Percentiles rank a stretch among this genome's conserved stretches.
Conservation (phyloP, 2,797 vertebrate species). For the Siniperca scherzeri region DNA sequence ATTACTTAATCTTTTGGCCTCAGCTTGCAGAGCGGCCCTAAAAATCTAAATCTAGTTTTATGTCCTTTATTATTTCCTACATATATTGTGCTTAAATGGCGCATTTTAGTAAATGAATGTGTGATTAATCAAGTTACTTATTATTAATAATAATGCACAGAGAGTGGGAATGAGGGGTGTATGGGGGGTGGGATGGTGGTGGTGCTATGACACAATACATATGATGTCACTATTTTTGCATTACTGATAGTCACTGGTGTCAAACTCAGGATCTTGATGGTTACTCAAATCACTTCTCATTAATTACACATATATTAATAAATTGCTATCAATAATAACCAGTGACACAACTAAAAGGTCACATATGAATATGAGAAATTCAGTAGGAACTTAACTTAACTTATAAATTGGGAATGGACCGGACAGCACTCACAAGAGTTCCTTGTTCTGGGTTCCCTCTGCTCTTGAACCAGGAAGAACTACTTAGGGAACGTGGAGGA, state of each 20-base stretch:
- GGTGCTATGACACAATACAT: not conserved
- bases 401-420: not conserved
- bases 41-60: too few species aligned
- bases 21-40: too few species aligned
- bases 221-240: not conserved
- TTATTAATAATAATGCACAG: not conserved
- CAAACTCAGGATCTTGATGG: not conserved
- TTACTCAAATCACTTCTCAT: not conserved
- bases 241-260: not conserved
- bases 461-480: slow-evolving; percentile 51
- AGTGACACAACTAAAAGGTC: not conserved
- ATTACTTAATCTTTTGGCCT: too few species aligned
- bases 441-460: not conserved
- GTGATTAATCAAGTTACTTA: too few species aligned
- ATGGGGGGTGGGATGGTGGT: not conserved
- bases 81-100: not conserved
- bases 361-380: not conserved
- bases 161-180: too few species aligned
- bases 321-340: not conserved
- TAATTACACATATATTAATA: not conserved
- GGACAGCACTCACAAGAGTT: not conserved
- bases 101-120: not conserved
- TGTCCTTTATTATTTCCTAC: not conserved
- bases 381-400: not conserved
- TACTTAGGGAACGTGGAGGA: not conserved